These are phyloP conservation scores for Nasonia longicornis DNA, from an alignment of 1,140 invertebrate genomes.

Conservation along the genomic window DNA sequence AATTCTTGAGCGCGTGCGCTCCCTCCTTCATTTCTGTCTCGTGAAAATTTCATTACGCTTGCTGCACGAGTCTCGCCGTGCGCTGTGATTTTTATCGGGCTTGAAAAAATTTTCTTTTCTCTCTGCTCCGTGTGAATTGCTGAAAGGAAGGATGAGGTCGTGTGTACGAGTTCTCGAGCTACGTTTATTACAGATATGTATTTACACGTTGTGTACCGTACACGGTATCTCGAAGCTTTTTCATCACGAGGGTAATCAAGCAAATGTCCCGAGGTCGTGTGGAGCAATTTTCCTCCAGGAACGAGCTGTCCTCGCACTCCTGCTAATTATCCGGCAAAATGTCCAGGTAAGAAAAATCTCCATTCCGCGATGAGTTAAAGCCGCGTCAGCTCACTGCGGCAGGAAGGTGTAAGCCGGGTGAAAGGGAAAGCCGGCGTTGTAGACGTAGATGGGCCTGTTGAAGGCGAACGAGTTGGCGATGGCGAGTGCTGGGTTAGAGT, in stretches of 20 bases:
- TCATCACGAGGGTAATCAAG: too few species aligned
- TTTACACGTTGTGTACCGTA: not conserved
- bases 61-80: not conserved
- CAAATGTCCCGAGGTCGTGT: too few species aligned
- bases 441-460: conserved; percentile 63
- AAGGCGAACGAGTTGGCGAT: conserved; percentile 67
- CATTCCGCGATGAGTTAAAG: too few species aligned
- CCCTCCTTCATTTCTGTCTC: not conserved
- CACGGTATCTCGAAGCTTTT: too few species aligned
- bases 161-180: not conserved
- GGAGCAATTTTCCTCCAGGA: too few species aligned
- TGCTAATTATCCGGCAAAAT: not conserved
- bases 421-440: conserved; percentile 52
- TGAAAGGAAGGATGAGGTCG: not conserved
- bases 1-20: not conserved
- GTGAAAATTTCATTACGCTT: not conserved
- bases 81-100: not conserved
- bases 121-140: not conserved
- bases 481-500: conserved; percentile 60
- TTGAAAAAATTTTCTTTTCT: not conserved
- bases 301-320: not conserved
- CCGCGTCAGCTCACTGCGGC: not conserved
- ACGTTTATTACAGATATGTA: not conserved
- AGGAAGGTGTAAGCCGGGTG: conserved; percentile 4
- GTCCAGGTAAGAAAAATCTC: too few species aligned